A percentile compares a stretch with the other conserved stretches of the same genome.
These are phyloP conservation scores for Cydia amplana DNA, from an alignment of 1,140 invertebrate genomes.

Conservation along the genomic window DNA sequence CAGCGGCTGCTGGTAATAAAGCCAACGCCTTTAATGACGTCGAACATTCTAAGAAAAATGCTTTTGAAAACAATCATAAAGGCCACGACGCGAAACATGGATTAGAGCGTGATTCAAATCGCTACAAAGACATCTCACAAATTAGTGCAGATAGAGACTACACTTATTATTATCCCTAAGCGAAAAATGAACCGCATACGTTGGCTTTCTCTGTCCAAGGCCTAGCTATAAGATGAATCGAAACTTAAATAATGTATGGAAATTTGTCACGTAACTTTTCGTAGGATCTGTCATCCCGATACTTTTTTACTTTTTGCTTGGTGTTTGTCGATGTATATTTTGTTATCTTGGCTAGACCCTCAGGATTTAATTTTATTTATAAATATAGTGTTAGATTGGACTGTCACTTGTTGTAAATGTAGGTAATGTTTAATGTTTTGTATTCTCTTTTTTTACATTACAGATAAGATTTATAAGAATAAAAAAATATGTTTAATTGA, in stretches of 20 bases:
- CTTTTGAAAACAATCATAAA: constrained; percentile 43
- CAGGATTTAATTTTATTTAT: too few species aligned
- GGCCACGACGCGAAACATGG: constrained; percentile 40
- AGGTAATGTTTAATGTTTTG: constrained; percentile 10
- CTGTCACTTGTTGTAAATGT: not conserved
- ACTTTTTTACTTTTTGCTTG: too few species aligned
- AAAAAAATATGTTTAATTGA: too few species aligned
- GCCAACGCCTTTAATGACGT: constrained; percentile 41
- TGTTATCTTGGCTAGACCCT: too few species aligned
- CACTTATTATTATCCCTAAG: constrained; percentile 48
- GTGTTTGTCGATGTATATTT: too few species aligned
- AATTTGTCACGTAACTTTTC: too few species aligned
- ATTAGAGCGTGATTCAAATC: constrained; percentile 43
- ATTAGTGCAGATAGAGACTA: constrained; percentile 49
- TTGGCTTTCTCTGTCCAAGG: too few species aligned
- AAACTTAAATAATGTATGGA: too few species aligned
- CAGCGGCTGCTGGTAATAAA: constrained; percentile 43
- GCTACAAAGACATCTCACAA: constrained; percentile 52
- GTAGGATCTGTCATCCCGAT: too few species aligned
- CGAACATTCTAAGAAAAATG: constrained; percentile 43
- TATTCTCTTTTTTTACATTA: not conserved
- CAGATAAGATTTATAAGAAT: not conserved
- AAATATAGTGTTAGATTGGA: not conserved
- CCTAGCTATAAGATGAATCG: too few species aligned
- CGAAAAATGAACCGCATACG: not conserved